phyloP scores from a whole-genome alignment of 2,113 vertebrate species.

The Rhagologus leucostigma region DNA sequence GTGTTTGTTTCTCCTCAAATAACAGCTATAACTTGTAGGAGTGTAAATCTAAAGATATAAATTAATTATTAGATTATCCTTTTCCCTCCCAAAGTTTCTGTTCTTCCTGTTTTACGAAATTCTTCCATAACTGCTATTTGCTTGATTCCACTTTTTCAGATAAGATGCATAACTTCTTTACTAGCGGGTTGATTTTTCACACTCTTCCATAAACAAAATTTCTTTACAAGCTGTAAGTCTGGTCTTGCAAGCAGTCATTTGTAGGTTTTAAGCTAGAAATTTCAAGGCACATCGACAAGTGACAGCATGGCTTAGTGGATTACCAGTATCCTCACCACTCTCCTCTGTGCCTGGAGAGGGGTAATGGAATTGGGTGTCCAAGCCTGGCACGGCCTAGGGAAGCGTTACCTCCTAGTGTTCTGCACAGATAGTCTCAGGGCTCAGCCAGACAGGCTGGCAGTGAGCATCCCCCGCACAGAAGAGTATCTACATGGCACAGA shows the following conservation, averaged over 20 bases:
- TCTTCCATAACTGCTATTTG: background rate
- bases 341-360: background rate
- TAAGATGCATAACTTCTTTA: background rate
- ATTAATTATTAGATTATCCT: background rate
- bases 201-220: background rate
- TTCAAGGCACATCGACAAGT: background rate
- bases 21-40: background rate
- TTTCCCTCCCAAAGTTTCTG: background rate
- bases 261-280: background rate
- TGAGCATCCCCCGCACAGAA: background rate
- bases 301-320: background rate
- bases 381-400: background rate
- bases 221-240: background rate
- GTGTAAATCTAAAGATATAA: background rate
- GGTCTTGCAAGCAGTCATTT: background rate
- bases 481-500: background rate
- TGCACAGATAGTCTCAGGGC: accelerated
- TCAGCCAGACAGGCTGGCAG: background rate
- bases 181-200: background rate
- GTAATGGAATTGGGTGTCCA: background rate
- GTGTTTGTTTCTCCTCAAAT: background rate
- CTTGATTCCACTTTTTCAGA: background rate
- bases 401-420: background rate
- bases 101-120: background rate
- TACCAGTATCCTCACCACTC: background rate